A percentile compares a stretch with the other conserved stretches of the same genome.
Evolutionary conservation across 2,113 vertebrate species (phyloP).

Genomic region (Engystomops pustulosus): DNA sequence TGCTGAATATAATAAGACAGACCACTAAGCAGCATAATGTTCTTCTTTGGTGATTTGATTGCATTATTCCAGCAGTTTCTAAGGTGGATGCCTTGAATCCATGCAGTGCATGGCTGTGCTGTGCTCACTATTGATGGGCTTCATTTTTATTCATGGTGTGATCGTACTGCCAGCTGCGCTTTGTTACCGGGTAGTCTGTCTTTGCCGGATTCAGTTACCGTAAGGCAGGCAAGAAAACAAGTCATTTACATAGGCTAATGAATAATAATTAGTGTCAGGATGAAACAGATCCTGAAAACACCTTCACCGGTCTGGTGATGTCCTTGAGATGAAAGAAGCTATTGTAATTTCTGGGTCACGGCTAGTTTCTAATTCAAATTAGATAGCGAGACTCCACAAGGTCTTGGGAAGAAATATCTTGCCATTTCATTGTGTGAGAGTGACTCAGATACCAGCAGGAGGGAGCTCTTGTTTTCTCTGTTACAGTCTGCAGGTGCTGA

Average conservation of each 20-base stretch:
- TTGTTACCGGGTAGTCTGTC: neutral
- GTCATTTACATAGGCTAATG: neutral
- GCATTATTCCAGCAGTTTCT: neutral
- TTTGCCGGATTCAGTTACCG: constrained; percentile 25
- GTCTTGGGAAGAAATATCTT: constrained; percentile 20
- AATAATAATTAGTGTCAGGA: constrained; percentile 18
- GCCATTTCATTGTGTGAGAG: neutral
- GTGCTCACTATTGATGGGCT: constrained; percentile 3
- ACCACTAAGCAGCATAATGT: neutral
- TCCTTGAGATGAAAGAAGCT: neutral
- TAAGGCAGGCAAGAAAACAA: neutral
- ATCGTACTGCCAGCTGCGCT: constrained; percentile 14
- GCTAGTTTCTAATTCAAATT: constrained; percentile 27
- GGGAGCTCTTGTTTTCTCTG: neutral
- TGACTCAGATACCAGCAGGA: constrained; percentile 12
- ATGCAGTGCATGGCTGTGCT: neutral
- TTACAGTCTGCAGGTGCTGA: neutral
- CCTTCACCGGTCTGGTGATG: neutral
- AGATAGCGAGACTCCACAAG: constrained; percentile 6
- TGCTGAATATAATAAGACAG: neutral
- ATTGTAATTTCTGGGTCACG: constrained; percentile 34
- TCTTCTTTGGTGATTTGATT: neutral
- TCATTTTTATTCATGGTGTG: constrained; percentile 34
- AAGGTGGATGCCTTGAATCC: neutral
- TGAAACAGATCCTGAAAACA: constrained; percentile 4